phyloP scores from a whole-genome alignment of 2,797 vertebrate genomes.

The Pitangus sulphuratus region DNA sequence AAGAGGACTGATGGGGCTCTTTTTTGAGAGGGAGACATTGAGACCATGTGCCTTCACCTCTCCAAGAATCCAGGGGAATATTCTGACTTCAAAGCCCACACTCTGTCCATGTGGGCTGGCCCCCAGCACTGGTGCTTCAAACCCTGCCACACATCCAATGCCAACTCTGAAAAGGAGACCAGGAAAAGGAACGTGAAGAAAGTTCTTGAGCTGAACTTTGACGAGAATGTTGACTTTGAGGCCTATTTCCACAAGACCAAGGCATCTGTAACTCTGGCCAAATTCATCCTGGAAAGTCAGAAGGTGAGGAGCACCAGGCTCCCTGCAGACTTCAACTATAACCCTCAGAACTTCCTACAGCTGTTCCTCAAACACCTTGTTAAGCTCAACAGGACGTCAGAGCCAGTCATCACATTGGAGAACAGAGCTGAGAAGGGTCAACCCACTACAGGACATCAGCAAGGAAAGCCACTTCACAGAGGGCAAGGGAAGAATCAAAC shows the following conservation, averaged over 20 bases:
- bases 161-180: background rate
- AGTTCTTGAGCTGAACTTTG: slow-evolving; percentile 86
- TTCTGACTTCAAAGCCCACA: slow-evolving; percentile 95
- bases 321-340: too few relatives aligned
- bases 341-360: too few relatives aligned
- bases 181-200: slow-evolving; percentile 83
- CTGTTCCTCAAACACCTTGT: too few relatives aligned
- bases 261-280: slow-evolving; percentile 70
- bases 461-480: background rate
- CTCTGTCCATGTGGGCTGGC: slow-evolving; percentile 92
- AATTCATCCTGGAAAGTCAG: too few relatives aligned
- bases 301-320: too few relatives aligned
- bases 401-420: too few relatives aligned
- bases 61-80: slow-evolving; percentile 93
- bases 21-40: slow-evolving; percentile 83
- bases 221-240: slow-evolving; percentile 85
- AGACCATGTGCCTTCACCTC: slow-evolving; percentile 87
- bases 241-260: slow-evolving; percentile 83
- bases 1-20: slow-evolving; percentile 59
- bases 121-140: slow-evolving; percentile 95
- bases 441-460: background rate
- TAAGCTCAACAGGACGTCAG: too few relatives aligned
- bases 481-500: background rate
- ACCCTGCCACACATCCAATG: slow-evolving; percentile 77
- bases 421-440: too few relatives aligned